phyloP scores from a whole-genome alignment of 2,888 invertebrate species.

The Eupithecia vulgata region DNA sequence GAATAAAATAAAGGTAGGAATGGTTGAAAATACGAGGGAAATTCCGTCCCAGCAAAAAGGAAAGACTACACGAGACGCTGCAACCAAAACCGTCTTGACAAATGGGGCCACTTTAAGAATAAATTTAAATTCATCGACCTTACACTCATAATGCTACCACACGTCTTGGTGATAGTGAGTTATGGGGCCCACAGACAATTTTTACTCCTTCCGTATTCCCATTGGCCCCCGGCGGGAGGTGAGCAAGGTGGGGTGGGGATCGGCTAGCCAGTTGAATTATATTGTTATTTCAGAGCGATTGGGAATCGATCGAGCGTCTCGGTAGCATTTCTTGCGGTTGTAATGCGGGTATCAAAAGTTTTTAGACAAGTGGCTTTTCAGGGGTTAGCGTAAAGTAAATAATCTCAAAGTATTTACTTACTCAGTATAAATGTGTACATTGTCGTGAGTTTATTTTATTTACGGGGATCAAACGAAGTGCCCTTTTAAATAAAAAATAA shows the following conservation, averaged over 20 bases:
- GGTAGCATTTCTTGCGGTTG: conserved; percentile 44
- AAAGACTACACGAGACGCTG: conserved; percentile 31
- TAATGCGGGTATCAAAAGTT: conserved; percentile 36
- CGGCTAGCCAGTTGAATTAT: conserved; percentile 58
- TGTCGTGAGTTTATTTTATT: neutral
- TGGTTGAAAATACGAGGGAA: conserved; percentile 11
- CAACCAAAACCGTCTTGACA: conserved; percentile 43
- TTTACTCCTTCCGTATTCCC: conserved; percentile 49
- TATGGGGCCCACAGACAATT: conserved; percentile 50
- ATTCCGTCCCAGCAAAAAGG: conserved; percentile 12
- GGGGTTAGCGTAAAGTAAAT: neutral
- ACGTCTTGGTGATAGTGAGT: conserved; percentile 53
- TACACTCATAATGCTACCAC: conserved; percentile 50
- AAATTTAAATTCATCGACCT: conserved; percentile 57
- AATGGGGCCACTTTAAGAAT: conserved; percentile 50
- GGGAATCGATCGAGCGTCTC: conserved; percentile 53
- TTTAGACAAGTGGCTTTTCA: conserved; percentile 27
- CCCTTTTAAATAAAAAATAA: too few relatives aligned
- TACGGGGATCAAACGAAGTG: neutral
- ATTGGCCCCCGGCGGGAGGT: conserved; percentile 27
- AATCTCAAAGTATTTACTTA: neutral
- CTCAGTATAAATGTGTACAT: neutral
- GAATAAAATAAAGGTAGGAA: conserved; percentile 25
- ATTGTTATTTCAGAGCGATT: conserved; percentile 55
- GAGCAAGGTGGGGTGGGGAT: conserved; percentile 36